Conservation (phyloP, 1,140 invertebrate species). For the Coenobita brevimanus region DNA sequence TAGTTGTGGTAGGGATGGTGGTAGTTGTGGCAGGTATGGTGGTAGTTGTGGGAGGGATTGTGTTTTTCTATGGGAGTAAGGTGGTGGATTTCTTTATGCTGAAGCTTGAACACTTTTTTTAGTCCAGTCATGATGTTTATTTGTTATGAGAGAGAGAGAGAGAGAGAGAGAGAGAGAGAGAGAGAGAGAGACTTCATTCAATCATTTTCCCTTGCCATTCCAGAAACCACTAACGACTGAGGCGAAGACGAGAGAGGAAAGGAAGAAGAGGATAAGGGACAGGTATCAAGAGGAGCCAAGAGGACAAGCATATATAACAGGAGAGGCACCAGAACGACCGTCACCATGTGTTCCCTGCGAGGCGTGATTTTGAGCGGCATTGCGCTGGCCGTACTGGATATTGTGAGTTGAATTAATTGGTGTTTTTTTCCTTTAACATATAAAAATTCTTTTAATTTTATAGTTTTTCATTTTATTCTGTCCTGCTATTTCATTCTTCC, state of each 20-base stretch:
- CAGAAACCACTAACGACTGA: background rate
- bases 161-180: background rate
- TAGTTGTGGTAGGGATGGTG: no score
- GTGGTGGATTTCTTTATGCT: no score
- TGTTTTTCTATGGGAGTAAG: no score
- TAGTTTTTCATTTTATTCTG: background rate
- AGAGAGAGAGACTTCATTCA: background rate
- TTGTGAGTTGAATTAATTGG: constrained; percentile 14
- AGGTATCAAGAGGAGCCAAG: no score
- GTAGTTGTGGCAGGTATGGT: no score
- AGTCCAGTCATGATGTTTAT: background rate
- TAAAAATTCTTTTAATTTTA: background rate
- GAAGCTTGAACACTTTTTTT: no score
- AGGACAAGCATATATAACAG: no score
- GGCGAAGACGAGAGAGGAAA: no score
- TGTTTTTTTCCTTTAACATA: background rate
- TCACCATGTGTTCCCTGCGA: constrained; percentile 6
- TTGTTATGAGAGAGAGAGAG: background rate
- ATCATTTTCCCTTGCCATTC: background rate
- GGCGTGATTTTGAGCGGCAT: constrained; percentile 26
- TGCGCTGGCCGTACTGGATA: constrained; percentile 19
- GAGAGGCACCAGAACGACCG: no score
- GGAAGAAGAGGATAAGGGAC: no score
- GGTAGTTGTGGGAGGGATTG: no score
- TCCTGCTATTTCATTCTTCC: background rate